Percentiles rank a stretch among this genome's conserved stretches.
These are phyloP conservation scores for Drosophila leontia DNA, from an alignment of 1,140 invertebrate genomes.

Conservation along the genomic window DNA sequence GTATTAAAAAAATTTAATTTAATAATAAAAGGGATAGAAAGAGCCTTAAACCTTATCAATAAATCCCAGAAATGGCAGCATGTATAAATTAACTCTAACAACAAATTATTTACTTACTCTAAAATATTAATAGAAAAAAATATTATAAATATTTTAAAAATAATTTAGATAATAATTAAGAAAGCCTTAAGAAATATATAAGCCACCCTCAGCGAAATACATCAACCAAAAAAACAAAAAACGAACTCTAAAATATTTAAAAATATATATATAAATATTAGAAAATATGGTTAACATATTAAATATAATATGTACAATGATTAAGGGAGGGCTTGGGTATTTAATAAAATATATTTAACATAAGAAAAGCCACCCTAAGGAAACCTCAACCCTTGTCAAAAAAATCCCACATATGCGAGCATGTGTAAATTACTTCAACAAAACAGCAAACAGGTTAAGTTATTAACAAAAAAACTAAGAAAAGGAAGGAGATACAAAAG, in stretches of 20 bases:
- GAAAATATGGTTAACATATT: not conserved
- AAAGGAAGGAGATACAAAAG: not conserved
- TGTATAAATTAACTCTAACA: too few relatives aligned
- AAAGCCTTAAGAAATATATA: too few relatives aligned
- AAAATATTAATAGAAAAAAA: too few relatives aligned
- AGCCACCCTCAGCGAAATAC: too few relatives aligned
- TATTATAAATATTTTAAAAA: too few relatives aligned
- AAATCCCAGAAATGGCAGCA: too few relatives aligned
- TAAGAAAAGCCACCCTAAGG: not conserved
- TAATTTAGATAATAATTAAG: too few relatives aligned
- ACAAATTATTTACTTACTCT: too few relatives aligned
- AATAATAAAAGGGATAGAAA: too few relatives aligned
- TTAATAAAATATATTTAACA: not conserved
- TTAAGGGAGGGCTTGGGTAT: not conserved
- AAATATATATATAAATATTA: not conserved
- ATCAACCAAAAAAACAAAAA: too few relatives aligned
- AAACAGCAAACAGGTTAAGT: not conserved
- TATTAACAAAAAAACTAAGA: not conserved
- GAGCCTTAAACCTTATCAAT: too few relatives aligned
- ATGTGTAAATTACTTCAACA: constrained; percentile 31
- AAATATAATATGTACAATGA: not conserved
- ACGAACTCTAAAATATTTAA: not conserved
- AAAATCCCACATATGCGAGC: constrained; percentile 13
- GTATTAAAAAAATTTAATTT: too few relatives aligned
- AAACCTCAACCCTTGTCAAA: not conserved